phyloP scores from a whole-genome alignment of 1,140 invertebrate species.

The Platyura marginata region DNA sequence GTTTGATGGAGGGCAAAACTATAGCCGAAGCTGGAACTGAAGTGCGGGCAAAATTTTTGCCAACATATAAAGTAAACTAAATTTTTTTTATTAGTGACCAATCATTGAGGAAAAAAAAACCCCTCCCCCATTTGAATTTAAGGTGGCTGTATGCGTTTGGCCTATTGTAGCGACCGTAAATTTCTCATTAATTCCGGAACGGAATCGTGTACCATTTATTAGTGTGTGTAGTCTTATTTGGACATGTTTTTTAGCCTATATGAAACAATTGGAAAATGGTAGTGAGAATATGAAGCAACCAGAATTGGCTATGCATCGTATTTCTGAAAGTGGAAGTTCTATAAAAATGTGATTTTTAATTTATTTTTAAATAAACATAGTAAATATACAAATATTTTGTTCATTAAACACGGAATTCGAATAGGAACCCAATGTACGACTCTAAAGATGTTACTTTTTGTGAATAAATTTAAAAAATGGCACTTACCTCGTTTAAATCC shows the following conservation, averaged over 20 bases:
- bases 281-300: neutral
- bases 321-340: too few species aligned
- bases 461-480: too few species aligned
- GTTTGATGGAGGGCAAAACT: slow-evolving; percentile 51
- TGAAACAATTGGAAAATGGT: slow-evolving; percentile 38
- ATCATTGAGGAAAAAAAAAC: neutral
- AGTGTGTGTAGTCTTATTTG: slow-evolving; percentile 66
- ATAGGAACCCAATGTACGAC: too few species aligned
- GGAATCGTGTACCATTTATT: slow-evolving; percentile 67
- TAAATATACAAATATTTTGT: too few species aligned
- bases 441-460: too few species aligned
- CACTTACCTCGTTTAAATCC: too few species aligned
- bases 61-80: slow-evolving; percentile 53
- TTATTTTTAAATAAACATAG: too few species aligned
- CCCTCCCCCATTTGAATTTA: slow-evolving; percentile 8
- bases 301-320: too few species aligned
- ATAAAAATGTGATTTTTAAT: too few species aligned
- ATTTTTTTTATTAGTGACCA: neutral
- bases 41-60: slow-evolving; percentile 54
- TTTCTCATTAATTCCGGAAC: slow-evolving; percentile 54
- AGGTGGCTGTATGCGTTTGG: slow-evolving; percentile 66
- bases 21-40: slow-evolving; percentile 43
- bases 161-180: slow-evolving; percentile 69
- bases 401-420: too few species aligned
- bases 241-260: slow-evolving; percentile 75